Evolutionary conservation across 2,113 vertebrate species (phyloP), one percentile per base, ranked within the genome.

Genomic region (Microcebus murinus): DNA sequence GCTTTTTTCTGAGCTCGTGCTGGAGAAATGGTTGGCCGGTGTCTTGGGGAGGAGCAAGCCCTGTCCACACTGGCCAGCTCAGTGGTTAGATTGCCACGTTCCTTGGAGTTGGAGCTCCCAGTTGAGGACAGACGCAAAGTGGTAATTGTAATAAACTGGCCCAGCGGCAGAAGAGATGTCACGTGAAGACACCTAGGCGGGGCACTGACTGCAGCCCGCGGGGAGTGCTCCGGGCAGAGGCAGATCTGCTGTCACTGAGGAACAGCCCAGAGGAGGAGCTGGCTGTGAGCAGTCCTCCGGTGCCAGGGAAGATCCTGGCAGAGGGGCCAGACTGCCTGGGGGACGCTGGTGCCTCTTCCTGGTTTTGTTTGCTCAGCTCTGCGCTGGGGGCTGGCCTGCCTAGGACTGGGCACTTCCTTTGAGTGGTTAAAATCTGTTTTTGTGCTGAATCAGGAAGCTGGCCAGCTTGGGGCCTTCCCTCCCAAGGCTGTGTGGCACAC

Each of bases 261-360:
- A 74, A 39, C 29, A 11, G 61, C 21, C 3, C 20, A 36, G 71
- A 80, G 42, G 52, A 29, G 52, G 7, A 36, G 50, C 52, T 3
- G 1, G 3, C 1, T 1, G 42, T 6, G 20, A 31, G 6, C 27
- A 8, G 65, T 42, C n/a, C 36, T 13, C 1, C 2, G 14, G 31
- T n/a, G 29, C 52, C 80, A 27, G 1, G 27, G 45, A 85, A 36
- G 48, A 21, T 7, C 23, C 14, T 1, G 10, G 63, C 70, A 36
- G 59, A 31, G 31, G 12, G 34, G 10, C 25, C 10, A 11, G n/a
- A 20, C 34, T 39, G 17, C 48, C n/a, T 55, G 2, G 23, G n/a
- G 39, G 42, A 86, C 3, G 79, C 65, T 11, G 23, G 34, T 0
- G 8, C 10, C 36, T 14, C 52, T n/a, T 59, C 65, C 57, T 21